Evolutionary conservation across 53 echinoderm and acorn worm genomes (phyloP), one percentile per base, ranked within the genome.

Genomic region (Pentamera pediparva): DNA sequence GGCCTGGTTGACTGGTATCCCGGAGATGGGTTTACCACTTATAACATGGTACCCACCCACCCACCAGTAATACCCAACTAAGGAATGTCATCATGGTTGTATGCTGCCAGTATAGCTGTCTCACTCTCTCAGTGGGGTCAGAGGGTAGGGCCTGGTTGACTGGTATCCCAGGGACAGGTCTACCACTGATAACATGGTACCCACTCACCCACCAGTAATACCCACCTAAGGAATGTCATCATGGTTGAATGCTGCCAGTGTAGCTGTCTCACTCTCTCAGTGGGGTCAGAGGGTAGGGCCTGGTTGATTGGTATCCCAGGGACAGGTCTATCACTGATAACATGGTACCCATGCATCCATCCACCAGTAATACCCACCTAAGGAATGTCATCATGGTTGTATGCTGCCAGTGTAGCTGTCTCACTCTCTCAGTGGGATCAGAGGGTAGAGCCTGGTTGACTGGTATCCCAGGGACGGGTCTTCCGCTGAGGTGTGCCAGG

Each of bases 381-480:
- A 95, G 58, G 60, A 95, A 95, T 32, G 95, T 90, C 26, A 95
- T 80, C 56, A 95, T 77, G 9, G 95, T 95, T 3, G 95, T 87
- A 53, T 95, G 90, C 41, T 90, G 90, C 96, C 96, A 95, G 82
- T 95, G 96, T 3, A 95, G 83, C 56, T 95, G 96, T 18, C 87
- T 80, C 27, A 89, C 96, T 76, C 88, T 90, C 78, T 95, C 96
- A 2, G 96, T 91, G 4, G 90, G 85, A 75, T 95, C 88, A 4
- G 75, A 76, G 24, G 96, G 96, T 22, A 95, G 65, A 35, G 96
- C 90, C 65, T 95, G 96, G 71, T 95, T 91, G 70, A 95, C 91
- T 57, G 96, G 96, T 62, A 95, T 95, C 24, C 96, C 96, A 21
- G 96, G 96, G 8, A 95, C 87, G 61, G 87, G 76, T n/a, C 87